A percentile compares a stretch with the other conserved stretches of the same genome.
These are phyloP conservation scores for Platyscapa corneri DNA, from an alignment of 1,140 invertebrate species.

Conservation along the genomic window DNA sequence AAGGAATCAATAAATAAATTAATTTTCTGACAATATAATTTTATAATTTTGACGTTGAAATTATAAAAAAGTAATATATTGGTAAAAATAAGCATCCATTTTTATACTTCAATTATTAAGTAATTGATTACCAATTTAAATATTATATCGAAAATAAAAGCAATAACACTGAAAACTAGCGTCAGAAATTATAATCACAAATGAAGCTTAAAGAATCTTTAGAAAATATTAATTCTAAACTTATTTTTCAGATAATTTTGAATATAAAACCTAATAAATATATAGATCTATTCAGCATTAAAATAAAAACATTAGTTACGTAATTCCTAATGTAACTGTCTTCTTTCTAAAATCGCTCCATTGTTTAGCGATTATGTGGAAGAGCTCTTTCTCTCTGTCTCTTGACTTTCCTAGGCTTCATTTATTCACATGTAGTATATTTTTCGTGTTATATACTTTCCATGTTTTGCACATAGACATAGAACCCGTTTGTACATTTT, in stretches of 20 bases:
- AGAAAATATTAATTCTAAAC: conserved; percentile 11
- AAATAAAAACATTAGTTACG: conserved; percentile 25
- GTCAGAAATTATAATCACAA: conserved; percentile 4
- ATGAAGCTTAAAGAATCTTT: background rate
- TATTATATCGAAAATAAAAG: background rate
- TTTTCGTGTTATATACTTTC: conserved; percentile 38
- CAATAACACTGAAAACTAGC: background rate
- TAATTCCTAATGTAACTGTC: conserved; percentile 29
- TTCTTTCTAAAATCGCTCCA: conserved; percentile 30
- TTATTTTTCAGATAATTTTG: conserved; percentile 32
- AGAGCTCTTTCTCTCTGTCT: conserved; percentile 16
- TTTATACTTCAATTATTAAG: background rate
- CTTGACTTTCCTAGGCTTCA: background rate
- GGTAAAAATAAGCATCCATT: background rate
- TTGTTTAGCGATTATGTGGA: conserved; percentile 12
- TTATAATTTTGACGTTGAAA: background rate
- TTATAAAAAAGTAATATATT: conserved; percentile 7
- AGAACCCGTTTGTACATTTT: conserved; percentile 32
- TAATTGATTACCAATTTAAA: background rate
- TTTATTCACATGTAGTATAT: conserved; percentile 21
- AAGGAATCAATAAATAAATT: background rate
- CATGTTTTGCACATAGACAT: background rate
- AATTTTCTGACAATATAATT: background rate
- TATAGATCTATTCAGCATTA: background rate
- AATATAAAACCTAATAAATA: conserved; percentile 31